These are phyloP conservation scores for Holacanthus passer DNA, from an alignment of 2,113 vertebrate genomes.

Conservation along the genomic window DNA sequence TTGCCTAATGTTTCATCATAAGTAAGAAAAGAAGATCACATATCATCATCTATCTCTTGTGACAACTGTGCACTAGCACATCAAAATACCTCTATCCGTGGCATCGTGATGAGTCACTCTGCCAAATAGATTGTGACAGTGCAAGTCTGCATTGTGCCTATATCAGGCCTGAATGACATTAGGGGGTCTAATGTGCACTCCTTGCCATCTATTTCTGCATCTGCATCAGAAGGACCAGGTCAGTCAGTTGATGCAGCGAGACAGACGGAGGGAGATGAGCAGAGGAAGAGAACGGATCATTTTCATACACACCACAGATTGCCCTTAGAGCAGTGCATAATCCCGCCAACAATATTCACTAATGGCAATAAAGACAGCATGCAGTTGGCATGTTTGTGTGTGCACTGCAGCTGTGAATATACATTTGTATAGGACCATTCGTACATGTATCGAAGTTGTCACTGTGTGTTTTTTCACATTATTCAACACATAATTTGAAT, in stretches of 20 bases:
- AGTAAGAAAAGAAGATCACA: neutral
- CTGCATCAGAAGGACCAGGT: slow-evolving; percentile 4
- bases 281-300: neutral
- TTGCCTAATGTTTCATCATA: neutral
- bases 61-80: slow-evolving; percentile 28
- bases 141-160: neutral
- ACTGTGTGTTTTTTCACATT: too few species aligned
- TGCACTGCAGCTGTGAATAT: neutral
- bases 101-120: slow-evolving; percentile 2
- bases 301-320: neutral
- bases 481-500: too few species aligned
- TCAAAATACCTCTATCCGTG: slow-evolving; percentile 6
- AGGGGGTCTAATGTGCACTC: slow-evolving; percentile 9
- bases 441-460: neutral
- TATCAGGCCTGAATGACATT: slow-evolving; percentile 17
- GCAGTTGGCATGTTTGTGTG: too few species aligned
- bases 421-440: neutral
- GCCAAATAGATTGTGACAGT: slow-evolving; percentile 6
- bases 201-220: slow-evolving; percentile 7
- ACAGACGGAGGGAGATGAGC: neutral
- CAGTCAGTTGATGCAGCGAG: neutral
- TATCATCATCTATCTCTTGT: neutral
- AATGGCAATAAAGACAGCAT: neutral
- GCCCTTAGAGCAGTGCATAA: neutral
- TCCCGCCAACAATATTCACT: neutral